Evolutionary conservation across 2,888 invertebrate genomes (phyloP).

Genomic region (Napeogenes inachia): DNA sequence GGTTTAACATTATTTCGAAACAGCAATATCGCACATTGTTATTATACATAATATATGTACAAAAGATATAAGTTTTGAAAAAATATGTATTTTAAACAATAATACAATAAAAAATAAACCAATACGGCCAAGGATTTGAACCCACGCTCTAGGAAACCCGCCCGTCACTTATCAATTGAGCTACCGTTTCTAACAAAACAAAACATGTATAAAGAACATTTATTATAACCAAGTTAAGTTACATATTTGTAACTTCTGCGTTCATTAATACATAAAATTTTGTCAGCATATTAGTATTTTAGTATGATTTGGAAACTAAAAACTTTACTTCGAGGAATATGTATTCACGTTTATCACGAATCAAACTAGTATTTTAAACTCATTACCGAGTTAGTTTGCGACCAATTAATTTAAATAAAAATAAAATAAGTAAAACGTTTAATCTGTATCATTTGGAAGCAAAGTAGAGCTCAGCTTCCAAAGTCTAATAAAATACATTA

Average conservation of each 20-base stretch:
- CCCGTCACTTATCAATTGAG: no score
- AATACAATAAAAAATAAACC: no score
- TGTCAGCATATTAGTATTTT: neutral
- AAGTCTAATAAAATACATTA: constrained; percentile 64
- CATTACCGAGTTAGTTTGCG: constrained; percentile 66
- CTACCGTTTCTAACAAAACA: no score
- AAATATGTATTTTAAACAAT: neutral
- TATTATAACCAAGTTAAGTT: no score
- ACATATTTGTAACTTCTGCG: neutral
- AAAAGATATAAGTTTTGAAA: constrained; percentile 9
- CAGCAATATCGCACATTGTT: constrained; percentile 38
- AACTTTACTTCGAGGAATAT: constrained; percentile 46
- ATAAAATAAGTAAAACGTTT: constrained; percentile 62
- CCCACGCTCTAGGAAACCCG: no score
- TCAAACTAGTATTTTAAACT: constrained; percentile 48
- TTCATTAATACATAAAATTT: constrained; percentile 2
- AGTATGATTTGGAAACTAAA: constrained; percentile 10
- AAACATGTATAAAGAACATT: no score
- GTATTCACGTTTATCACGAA: constrained; percentile 29
- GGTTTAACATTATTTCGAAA: constrained; percentile 33
- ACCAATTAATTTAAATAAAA: constrained; percentile 70
- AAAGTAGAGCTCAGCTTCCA: constrained; percentile 45
- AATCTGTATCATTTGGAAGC: constrained; percentile 59
- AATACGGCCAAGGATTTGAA: no score
- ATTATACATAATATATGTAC: constrained; percentile 29